Evolutionary conservation across 2,113 vertebrate genomes (phyloP).

Genomic region (Percopsis transmontana): DNA sequence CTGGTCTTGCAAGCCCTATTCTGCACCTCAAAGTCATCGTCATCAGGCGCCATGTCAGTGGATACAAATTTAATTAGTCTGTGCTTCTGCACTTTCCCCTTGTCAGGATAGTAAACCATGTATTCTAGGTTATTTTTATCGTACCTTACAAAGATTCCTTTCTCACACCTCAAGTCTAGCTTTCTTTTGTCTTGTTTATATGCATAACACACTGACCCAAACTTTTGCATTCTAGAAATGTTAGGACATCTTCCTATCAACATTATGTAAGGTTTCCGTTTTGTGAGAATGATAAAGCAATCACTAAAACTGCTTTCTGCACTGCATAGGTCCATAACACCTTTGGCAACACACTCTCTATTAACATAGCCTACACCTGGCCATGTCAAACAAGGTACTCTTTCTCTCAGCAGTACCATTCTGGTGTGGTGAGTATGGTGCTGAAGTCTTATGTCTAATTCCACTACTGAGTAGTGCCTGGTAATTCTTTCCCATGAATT

Average conservation of each 20-base stretch:
- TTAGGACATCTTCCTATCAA: slow-evolving; percentile 27
- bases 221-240: slow-evolving; percentile 24
- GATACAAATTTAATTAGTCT: slow-evolving; percentile 9
- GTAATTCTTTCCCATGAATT: slow-evolving; percentile 18
- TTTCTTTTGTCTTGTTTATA: slow-evolving; percentile 33
- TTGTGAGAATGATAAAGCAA: slow-evolving; percentile 16
- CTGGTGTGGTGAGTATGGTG: slow-evolving; percentile 39
- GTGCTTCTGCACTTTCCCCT: slow-evolving; percentile 21
- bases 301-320: slow-evolving; percentile 18
- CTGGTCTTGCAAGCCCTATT: background rate
- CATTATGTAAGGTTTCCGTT: slow-evolving; percentile 18
- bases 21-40: background rate
- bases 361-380: slow-evolving; percentile 19
- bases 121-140: too few species aligned
- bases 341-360: slow-evolving; percentile 21
- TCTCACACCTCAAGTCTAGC: slow-evolving; percentile 25
- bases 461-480: slow-evolving; percentile 9
- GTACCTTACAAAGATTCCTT: too few species aligned
- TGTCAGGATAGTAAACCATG: slow-evolving; percentile 21
- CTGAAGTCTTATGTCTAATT: slow-evolving; percentile 36
- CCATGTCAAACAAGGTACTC: slow-evolving; percentile 31
- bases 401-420: slow-evolving; percentile 25
- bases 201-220: slow-evolving; percentile 23
- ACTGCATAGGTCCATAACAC: slow-evolving; percentile 22
- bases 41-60: slow-evolving; percentile 1